These are phyloP conservation scores for Scleropages formosus DNA, from an alignment of 2,797 vertebrate genomes.

Conservation along the genomic window DNA sequence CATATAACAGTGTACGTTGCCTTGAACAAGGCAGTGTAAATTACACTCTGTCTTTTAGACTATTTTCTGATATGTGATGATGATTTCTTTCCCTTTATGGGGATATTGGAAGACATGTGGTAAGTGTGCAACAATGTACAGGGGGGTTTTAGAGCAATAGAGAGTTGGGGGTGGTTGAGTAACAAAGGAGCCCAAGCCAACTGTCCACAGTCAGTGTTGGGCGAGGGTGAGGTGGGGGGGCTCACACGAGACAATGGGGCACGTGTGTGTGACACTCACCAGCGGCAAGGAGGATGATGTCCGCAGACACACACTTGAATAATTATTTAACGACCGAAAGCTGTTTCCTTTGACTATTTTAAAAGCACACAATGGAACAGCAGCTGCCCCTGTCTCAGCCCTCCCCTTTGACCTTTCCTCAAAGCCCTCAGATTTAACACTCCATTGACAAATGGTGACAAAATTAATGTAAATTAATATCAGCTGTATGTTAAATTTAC, in stretches of 20 bases:
- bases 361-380: constrained; percentile 6
- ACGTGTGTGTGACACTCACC: not conserved
- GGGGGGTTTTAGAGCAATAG: not conserved
- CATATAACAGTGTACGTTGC: no score
- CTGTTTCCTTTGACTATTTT: not conserved
- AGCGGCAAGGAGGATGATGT: not conserved
- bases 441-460: constrained; percentile 1
- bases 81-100: no score
- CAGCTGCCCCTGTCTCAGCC: constrained; percentile 17
- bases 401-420: not conserved
- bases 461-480: not conserved
- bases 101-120: no score
- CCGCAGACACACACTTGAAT: constrained; percentile 15
- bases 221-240: not conserved
- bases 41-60: no score
- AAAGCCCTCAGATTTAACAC: not conserved
- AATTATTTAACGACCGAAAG: constrained; percentile 23
- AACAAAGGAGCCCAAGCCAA: constrained; percentile 13
- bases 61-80: no score
- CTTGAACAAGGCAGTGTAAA: no score
- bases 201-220: not conserved
- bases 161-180: not conserved
- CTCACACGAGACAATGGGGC: constrained; percentile 19
- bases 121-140: not conserved
- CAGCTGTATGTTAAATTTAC: not conserved